phyloP scores from a whole-genome alignment of 2,797 vertebrate species.

The Sciurus vulgaris region DNA sequence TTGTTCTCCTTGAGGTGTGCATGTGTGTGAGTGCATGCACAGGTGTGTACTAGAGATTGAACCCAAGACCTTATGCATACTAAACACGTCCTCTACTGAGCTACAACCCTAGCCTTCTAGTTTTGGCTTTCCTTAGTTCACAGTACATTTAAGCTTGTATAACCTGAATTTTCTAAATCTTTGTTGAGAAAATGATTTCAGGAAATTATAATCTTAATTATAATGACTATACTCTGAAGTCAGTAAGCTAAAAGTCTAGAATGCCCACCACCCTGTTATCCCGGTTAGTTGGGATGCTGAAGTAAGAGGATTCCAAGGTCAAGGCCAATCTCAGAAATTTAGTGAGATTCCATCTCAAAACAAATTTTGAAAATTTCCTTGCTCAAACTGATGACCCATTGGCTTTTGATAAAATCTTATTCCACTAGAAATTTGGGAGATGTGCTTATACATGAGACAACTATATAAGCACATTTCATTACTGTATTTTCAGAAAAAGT shows the following conservation, averaged over 20 bases:
- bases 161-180: constrained; percentile 53
- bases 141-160: background rate
- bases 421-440: background rate
- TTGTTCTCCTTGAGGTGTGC: constrained; percentile 42
- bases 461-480: constrained; percentile 42
- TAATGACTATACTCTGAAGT: constrained; percentile 43
- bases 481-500: constrained; percentile 29
- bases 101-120: background rate
- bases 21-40: no score
- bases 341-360: no score
- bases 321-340: no score
- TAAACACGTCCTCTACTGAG: no score
- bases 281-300: no score
- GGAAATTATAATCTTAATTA: constrained; percentile 64
- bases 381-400: background rate
- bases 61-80: no score
- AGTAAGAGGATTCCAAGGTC: no score
- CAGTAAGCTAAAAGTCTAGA: background rate
- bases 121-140: constrained; percentile 55
- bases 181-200: constrained; percentile 68
- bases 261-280: no score
- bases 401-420: constrained; percentile 4
- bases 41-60: no score
- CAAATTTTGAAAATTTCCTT: background rate
- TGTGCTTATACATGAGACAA: background rate